Evolutionary conservation across 2,888 invertebrate genomes (phyloP), one percentile per base, ranked within the genome.

Genomic region (Bombylius major): DNA sequence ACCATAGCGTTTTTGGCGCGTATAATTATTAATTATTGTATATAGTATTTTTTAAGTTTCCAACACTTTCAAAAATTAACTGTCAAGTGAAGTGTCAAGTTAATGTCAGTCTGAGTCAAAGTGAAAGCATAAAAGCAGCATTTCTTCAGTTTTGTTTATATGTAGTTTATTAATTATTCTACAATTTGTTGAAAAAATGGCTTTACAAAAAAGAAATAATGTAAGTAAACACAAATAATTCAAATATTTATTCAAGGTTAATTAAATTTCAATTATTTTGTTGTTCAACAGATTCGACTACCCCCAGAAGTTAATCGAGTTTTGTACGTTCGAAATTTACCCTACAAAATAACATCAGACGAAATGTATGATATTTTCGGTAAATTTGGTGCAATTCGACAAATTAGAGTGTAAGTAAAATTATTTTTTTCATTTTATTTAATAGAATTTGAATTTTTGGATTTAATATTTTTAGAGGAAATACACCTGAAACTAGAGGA

Each of bases 291-390:
- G 95, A 95, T 97, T 54, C 84, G 98, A 62, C 80, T 99, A 60
- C 98, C 99, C 36, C 99, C 99, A 60, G 99, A 98, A 79, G 99
- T 99, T 4, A 99, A 99, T 71, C 81, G 98, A 69, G 91, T 99
- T 58, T 77, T 99, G 5, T 99, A 97, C 70, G 87, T 99, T 11
- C 81, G 98, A 67, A 99, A 99, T 77, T 78, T 99, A 59, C 99
- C 99, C 0, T 99, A 98, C 69, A 99, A 99, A 80, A 99, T 99
- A 64, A 97, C 97, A 52, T 94, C 92, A 7, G 99, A 99, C 75
- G 99, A 99, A 82, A 99, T 99, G 98, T 99, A 99, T 71, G 99
- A 99, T 76, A 99, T 99, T 61, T 99, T 99, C 80, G 99, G 99
- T 23, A 99, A 99, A 79, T 99, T 98, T 77, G 99, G 99, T 65